Evolutionary conservation across 2,113 vertebrate genomes (phyloP).

Genomic region (Phyllostomus hastatus): DNA sequence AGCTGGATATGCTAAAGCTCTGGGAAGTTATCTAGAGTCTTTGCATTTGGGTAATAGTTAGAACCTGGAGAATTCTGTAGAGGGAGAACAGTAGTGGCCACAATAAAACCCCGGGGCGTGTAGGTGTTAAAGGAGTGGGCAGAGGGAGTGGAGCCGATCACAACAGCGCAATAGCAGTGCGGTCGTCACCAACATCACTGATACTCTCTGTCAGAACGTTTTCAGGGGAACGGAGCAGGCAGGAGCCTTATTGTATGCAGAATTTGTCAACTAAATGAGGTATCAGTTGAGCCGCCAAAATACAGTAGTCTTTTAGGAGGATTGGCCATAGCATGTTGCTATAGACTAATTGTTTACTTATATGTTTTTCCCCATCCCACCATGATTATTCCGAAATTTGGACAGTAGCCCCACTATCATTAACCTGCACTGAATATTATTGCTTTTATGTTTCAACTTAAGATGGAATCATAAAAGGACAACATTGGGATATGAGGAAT

Average conservation of each 20-base stretch:
- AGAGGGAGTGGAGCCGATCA: neutral
- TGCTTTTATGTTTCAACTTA: conserved; percentile 23
- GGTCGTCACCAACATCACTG: neutral
- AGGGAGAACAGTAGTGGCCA: neutral
- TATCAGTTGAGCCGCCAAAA: neutral
- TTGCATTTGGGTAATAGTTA: neutral
- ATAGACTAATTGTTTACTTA: neutral
- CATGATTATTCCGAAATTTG: neutral
- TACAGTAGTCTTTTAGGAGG: neutral
- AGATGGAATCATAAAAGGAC: neutral
- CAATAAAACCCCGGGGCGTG: neutral
- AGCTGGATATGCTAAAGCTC: neutral
- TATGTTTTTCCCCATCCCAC: neutral
- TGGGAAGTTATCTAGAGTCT: neutral
- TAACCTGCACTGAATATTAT: neutral
- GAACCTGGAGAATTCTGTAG: neutral
- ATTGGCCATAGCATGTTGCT: neutral
- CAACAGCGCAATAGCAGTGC: neutral
- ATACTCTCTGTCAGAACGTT: neutral
- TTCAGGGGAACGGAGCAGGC: neutral
- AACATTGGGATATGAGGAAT: neutral
- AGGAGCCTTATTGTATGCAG: neutral
- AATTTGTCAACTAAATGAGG: conserved; percentile 6
- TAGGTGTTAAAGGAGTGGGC: neutral
- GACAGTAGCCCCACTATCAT: neutral